Base-by-base conservation (phyloP, 2,797 vertebrate genomes). In the Aphelocoma californica region DNA sequence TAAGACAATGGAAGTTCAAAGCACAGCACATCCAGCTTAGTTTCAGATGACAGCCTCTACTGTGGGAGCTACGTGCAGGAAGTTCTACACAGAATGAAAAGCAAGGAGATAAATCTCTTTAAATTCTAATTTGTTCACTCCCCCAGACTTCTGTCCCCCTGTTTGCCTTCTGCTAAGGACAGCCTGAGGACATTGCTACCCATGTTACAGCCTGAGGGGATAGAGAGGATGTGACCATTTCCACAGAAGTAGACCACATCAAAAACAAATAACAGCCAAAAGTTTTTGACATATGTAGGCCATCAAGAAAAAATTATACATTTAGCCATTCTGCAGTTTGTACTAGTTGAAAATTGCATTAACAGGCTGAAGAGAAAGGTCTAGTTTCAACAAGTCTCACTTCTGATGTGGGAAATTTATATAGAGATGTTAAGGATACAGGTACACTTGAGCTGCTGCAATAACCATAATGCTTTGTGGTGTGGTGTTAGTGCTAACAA, bases 1-100 rank as follows among this genome's bases (percentile, higher is more conserved):
- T 86, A 81, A 88, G 93, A 86, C 86, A 94, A 84, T 66, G 34
- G 25, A 95, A 93, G 21, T 92, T 96, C 75, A 94, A 95, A 89
- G 38, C 50, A 77, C 34, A 75, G 44, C 13, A 53, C 28, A 91
- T 24, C 2, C 57, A 92, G 23, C 15, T 94, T 95, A 90, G 38
- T 89, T 95, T 95, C 54, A 90, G 56, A 72, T 91, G 56, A 79
- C 34, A 83, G 15, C 32, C 29, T 92, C 18, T 81, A 10, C 25
- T 2, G 0, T 40, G 64, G 57, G 19, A 93, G 24, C 45, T 90
- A n/a, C 0, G 0, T 58, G 45, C 18, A 92, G 36, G 36, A 86
- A 92, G 38, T 14, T 86, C 25, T 77, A 75, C 5, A 57, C 14
- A 50, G 66, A 86, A 92, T 81, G 54, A 85, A 88, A 84, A 48